Percentiles rank a stretch among this genome's conserved stretches.
phyloP scores from a whole-genome alignment of 1,140 invertebrate genomes.

The Brachionus paranguensis region DNA sequence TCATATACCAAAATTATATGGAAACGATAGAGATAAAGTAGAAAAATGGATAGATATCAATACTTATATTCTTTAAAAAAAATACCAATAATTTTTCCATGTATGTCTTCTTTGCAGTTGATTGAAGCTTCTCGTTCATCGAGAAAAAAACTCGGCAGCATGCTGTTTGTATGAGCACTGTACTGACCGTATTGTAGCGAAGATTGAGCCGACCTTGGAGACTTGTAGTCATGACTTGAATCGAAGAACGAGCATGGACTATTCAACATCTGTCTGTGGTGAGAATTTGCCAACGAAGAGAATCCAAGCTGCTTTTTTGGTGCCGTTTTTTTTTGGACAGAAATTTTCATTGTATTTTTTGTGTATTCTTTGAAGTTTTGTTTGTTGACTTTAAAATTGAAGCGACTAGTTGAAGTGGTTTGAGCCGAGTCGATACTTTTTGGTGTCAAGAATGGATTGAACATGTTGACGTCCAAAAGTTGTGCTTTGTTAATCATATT shows the following conservation, averaged over 20 bases:
- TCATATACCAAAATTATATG: not conserved
- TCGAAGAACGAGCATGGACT: not conserved
- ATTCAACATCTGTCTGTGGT: not conserved
- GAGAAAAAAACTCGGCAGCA: not conserved
- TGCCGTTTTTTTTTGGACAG: not conserved
- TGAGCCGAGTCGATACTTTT: not conserved
- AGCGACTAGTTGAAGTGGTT: not conserved
- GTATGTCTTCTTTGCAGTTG: not conserved
- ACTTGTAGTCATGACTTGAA: not conserved
- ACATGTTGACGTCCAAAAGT: not conserved
- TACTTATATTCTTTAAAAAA: not conserved
- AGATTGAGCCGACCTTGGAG: not conserved
- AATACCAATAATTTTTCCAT: slow-evolving; percentile 18
- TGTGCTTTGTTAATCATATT: not conserved
- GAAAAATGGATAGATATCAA: not conserved
- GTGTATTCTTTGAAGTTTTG: slow-evolving; percentile 15
- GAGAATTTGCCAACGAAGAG: not conserved
- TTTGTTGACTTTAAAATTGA: slow-evolving; percentile 9
- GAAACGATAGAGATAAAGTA: not conserved
- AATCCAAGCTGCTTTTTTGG: not conserved
- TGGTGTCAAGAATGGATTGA: not conserved
- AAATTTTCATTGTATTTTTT: not conserved
- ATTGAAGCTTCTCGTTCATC: not conserved
- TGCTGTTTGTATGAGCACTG: not conserved
- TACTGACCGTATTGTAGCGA: not conserved